Conservation (phyloP, 1,140 invertebrate species). For the Choristoneura fumiferana region DNA sequence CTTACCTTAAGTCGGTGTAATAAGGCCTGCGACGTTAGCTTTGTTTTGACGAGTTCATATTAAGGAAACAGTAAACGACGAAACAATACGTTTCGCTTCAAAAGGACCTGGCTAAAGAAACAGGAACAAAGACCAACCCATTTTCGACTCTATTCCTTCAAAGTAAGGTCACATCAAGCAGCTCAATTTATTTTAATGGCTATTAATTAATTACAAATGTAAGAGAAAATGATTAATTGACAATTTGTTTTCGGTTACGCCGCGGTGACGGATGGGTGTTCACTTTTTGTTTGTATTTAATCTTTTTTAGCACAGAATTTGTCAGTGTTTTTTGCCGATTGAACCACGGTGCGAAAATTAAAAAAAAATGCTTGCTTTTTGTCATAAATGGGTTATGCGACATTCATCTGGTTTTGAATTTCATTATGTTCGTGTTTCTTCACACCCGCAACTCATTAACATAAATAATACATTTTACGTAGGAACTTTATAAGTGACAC, state of each 20-base stretch:
- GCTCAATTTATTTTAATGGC: conserved; percentile 4
- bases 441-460: too few species aligned
- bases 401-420: too few species aligned
- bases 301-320: neutral
- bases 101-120: neutral
- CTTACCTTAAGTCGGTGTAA: too few species aligned
- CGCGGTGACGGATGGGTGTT: neutral
- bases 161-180: neutral
- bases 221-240: conserved; percentile 1
- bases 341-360: neutral
- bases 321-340: neutral
- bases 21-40: too few species aligned
- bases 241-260: conserved; percentile 4
- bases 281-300: neutral
- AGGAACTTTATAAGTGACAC: too few species aligned
- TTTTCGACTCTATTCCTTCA: neutral
- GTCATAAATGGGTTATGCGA: too few species aligned
- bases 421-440: too few species aligned
- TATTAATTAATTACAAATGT: conserved; percentile 10
- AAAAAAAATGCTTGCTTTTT: too few species aligned
- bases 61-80: neutral
- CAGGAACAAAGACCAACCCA: neutral
- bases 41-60: neutral
- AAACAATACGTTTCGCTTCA: conserved; percentile 3
- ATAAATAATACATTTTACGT: too few species aligned